Evolutionary conservation across 2,797 vertebrate species (phyloP), one percentile per base, ranked within the genome.

Genomic region (Tapirus indicus): DNA sequence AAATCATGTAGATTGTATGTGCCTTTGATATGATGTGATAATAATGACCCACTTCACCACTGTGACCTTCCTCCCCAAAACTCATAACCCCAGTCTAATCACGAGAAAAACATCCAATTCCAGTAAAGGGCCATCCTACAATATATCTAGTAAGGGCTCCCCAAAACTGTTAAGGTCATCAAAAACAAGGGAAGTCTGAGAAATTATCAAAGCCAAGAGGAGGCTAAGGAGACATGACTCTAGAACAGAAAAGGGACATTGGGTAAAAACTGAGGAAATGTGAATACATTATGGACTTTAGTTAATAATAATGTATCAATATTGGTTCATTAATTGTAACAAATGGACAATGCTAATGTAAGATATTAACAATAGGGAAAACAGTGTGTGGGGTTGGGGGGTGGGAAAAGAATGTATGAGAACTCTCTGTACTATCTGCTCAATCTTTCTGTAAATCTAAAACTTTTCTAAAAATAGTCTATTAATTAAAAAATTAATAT

Each of bases 401-500:
- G 14, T 71, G 23, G 17, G 23, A 69, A 9, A 49, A 74, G 29
- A 4, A 66, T 47, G 3, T 77, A 29, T 18, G 11, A 7, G 2
- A 52, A 66, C 38, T 52, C 12, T 44, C 20, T 41, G 4, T 77
- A 47, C n/a, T 52, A 41, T n/a, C 38, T n/a, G 44, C 27, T 58
- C 11, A 88, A 44, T 78, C 21, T 88, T 88, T 77, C 49, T 41
- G 6, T 49, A 82, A 83, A 35, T 5, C 32, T 83, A 78, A 78
- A 62, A 49, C 7, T 69, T 44, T 68, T 87, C 17, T 71, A 66
- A 88, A 66, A 68, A 68, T 25, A 49, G 16, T 52, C 75, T 56
- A 41, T 89, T 35, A 95, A 69, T 82, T 71, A 49, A 64, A 85
- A 92, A 78, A 23, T 32, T 13, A 89, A 78, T 69, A 52, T 92